Evolutionary conservation across 1,140 invertebrate genomes (phyloP).

Genomic region (Oreohelix idahoensis): DNA sequence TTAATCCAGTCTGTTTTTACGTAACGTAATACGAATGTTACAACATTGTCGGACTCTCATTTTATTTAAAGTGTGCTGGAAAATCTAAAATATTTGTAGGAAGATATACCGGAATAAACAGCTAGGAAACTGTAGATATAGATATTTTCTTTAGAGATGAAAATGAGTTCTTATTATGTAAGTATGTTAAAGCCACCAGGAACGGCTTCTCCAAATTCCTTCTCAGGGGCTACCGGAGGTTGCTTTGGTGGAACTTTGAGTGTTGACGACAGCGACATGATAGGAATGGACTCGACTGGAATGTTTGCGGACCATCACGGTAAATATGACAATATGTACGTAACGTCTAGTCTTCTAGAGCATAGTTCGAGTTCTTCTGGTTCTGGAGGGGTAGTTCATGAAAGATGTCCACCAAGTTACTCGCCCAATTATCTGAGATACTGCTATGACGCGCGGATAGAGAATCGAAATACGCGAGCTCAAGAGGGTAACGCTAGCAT

Average conservation of each 20-base stretch:
- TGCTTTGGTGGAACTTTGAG: background rate
- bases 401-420: slow-evolving; percentile 3
- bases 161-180: slow-evolving; percentile 34
- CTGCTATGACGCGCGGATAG: slow-evolving; percentile 28
- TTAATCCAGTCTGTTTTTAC: too few species aligned
- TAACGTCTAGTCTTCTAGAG: background rate
- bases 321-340: slow-evolving; percentile 11
- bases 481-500: slow-evolving; percentile 5
- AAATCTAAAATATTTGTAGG: too few species aligned
- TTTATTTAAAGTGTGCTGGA: too few species aligned
- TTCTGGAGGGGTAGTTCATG: slow-evolving; percentile 5
- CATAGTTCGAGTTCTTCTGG: background rate
- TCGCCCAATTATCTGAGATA: slow-evolving; percentile 31
- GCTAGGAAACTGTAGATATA: too few species aligned
- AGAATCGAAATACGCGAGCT: slow-evolving; percentile 34
- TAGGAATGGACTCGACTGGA: slow-evolving; percentile 15
- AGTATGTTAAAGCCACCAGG: slow-evolving; percentile 14
- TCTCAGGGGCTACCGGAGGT: background rate
- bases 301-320: background rate
- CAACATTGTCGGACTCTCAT: too few species aligned
- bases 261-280: background rate
- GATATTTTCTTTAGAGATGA: slow-evolving; percentile 14
- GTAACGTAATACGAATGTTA: too few species aligned
- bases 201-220: background rate
- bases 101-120: too few species aligned